These are phyloP conservation scores for Cepphus grylle DNA, from an alignment of 2,113 vertebrate genomes.

Conservation along the genomic window DNA sequence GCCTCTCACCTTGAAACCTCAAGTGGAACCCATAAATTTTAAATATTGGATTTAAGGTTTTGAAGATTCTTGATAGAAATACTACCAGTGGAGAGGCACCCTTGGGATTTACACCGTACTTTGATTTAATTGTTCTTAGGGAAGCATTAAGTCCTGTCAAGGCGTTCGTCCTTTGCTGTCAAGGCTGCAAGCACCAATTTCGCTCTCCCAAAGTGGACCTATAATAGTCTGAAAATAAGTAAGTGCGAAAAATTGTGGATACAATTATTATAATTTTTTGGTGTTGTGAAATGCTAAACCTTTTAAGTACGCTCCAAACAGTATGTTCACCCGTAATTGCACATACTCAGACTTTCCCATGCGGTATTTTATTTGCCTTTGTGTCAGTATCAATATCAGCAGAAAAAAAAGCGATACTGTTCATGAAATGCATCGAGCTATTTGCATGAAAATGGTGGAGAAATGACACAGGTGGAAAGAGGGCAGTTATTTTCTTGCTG, in stretches of 20 bases:
- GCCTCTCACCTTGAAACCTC: slow-evolving; percentile 55
- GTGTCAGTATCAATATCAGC: neutral
- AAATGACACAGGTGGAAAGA: neutral
- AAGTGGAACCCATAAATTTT: slow-evolving; percentile 34
- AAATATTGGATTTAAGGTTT: slow-evolving; percentile 46
- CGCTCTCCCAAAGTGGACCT: neutral
- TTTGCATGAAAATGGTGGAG: neutral
- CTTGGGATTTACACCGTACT: slow-evolving; percentile 43
- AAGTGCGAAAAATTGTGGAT: neutral
- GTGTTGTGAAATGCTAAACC: neutral
- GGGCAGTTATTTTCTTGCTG: neutral
- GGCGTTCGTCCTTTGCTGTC: slow-evolving; percentile 70
- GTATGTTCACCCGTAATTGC: neutral
- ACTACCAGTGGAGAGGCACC: slow-evolving; percentile 45
- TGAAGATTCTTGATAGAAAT: slow-evolving; percentile 57
- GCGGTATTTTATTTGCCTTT: neutral
- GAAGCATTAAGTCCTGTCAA: slow-evolving; percentile 37
- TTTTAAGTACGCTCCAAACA: neutral
- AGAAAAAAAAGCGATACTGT: neutral
- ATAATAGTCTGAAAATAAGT: neutral
- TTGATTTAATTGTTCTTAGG: slow-evolving; percentile 64
- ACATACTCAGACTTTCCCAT: neutral
- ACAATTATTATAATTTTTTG: neutral
- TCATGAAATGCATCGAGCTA: fast-evolving
- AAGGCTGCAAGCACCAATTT: slow-evolving; percentile 18